Conservation (phyloP, 92 coral and sea anemone species). For the Zoanthus sociatus region DNA sequence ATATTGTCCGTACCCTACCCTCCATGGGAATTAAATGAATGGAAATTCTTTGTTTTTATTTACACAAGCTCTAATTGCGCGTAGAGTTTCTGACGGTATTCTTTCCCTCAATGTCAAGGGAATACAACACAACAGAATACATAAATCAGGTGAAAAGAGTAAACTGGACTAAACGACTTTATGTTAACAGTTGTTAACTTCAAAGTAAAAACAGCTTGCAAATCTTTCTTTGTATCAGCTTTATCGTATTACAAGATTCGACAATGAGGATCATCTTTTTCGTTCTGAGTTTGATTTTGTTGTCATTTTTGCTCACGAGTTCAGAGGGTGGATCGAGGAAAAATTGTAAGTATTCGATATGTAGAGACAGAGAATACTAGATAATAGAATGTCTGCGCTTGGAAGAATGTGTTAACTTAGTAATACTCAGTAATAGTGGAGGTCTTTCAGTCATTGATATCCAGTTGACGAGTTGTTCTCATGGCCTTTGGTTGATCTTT, state of each 20-base stretch:
- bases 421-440: no score
- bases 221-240: background rate
- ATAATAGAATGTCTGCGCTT: no score
- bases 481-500: background rate
- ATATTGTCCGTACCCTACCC: conserved; percentile 24
- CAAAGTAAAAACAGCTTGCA: background rate
- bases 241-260: background rate
- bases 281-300: background rate
- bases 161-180: background rate
- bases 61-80: conserved; percentile 46
- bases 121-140: conserved; percentile 11
- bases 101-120: background rate
- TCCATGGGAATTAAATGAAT: background rate
- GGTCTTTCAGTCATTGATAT: background rate
- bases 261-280: background rate
- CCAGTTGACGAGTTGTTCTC: background rate
- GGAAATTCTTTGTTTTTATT: conserved; percentile 34
- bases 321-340: conserved; percentile 27
- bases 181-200: background rate
- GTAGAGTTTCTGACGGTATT: background rate
- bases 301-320: conserved; percentile 2
- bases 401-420: background rate
- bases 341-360: background rate
- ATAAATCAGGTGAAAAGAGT: background rate
- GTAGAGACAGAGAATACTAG: no score